Conservation (phyloP, 2,888 invertebrate genomes). For the Polymixis lichenea region DNA sequence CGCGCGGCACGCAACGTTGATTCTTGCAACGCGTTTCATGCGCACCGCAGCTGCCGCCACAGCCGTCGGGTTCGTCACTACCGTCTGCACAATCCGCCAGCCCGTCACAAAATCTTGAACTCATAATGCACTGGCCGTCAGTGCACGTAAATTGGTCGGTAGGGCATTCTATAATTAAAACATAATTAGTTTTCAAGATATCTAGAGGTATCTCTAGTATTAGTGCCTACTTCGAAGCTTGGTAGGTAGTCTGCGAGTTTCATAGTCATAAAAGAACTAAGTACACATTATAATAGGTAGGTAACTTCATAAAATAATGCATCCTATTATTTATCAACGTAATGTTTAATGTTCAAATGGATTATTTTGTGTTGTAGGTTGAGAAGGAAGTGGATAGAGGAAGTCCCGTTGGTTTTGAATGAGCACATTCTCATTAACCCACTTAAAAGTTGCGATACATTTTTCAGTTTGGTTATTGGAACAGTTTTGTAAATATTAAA, state of each 20-base stretch:
- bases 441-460: slow-evolving; percentile 75
- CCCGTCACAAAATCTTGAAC: slow-evolving; percentile 93
- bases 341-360: neutral
- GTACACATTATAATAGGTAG: slow-evolving; percentile 1
- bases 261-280: neutral
- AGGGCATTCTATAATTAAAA: slow-evolving; percentile 83
- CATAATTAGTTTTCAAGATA: neutral
- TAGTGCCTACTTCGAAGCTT: neutral
- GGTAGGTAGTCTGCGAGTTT: no score
- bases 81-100: slow-evolving; percentile 92
- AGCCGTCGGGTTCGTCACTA: slow-evolving; percentile 92
- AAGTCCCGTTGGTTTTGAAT: slow-evolving; percentile 81
- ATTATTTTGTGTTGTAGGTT: slow-evolving; percentile 48
- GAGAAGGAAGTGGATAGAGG: slow-evolving; percentile 71
- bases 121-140: slow-evolving; percentile 92
- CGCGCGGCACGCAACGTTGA: slow-evolving; percentile 91
- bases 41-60: slow-evolving; percentile 89
- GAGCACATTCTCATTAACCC: slow-evolving; percentile 76
- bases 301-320: slow-evolving; percentile 6
- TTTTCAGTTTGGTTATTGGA: slow-evolving; percentile 49
- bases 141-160: slow-evolving; percentile 90
- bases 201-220: neutral
- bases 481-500: slow-evolving; percentile 42
- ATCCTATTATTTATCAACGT: neutral
- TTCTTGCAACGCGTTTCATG: slow-evolving; percentile 86